Base-by-base conservation (phyloP, 2,888 invertebrate species). In the Chelonus formosanus region DNA sequence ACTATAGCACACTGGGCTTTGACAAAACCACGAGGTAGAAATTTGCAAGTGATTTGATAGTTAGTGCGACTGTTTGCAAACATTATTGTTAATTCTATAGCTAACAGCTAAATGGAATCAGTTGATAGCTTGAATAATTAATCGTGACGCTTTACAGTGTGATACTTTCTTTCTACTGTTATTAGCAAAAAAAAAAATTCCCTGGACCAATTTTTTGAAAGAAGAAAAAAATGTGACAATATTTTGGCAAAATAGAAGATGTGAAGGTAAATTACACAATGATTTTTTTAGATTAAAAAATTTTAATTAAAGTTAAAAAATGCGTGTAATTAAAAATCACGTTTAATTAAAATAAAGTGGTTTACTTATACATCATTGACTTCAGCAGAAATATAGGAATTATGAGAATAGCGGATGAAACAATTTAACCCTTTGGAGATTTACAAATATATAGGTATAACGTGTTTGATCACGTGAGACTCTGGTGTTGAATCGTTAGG, bases 1-100 rank as follows among this genome's bases (percentile, higher is more conserved):
- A 58, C 40, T 52, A 52, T 52, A 10, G 43, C 5, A 10, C 55
- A 53, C 53, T 36, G 48, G 36, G 10, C 34, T 3, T 36, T 32
- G 57, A 32, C 57, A 43, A 43, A 57, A 43, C 20, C 40, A 20
- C 52, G 20, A 35, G 36, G 45, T 45, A 10, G 47, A 45, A 47
- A 48, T 35, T 45, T 10, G 20, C 63, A 44, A 40, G 53, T 44
- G 45, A 53, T 45, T 34, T 47, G 32, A 5, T 43, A 20, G 45
- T 20, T 20, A 32, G 10, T n/a, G 47, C 44, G 31, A 62, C n/a
- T 45, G 72, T 78, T 78, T 77, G 80, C 78, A 80, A 80, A 80
- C 79, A 77, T 75, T 75, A 74, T 76, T 78, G 80, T 80, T 81
- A 79, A 80, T 80, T 79, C 75, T 73, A 48, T 40, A 50, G 8